Evolutionary conservation across 2,797 vertebrate species (phyloP), one percentile per base, ranked within the genome.

Genomic region (Megalops cyprinoides): DNA sequence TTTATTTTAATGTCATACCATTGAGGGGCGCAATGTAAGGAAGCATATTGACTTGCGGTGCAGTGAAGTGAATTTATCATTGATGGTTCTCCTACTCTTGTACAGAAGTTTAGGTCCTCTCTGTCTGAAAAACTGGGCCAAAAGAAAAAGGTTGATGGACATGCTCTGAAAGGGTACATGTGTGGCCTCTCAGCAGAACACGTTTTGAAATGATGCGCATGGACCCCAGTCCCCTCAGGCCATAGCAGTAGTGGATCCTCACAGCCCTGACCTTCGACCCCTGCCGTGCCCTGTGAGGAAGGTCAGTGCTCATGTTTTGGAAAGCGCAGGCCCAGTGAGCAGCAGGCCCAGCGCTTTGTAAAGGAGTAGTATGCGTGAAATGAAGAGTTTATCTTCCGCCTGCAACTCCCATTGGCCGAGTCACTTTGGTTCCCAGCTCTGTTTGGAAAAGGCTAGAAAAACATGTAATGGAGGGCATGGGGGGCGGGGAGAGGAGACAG

Each of bases 351-450:
- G 37, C 81, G 20, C 67, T 71, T 92, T 93, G 91, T 92, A 81
- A 89, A 86, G 90, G 87, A 90, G 86, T 91, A 91, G 86, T 91
- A 93, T 93, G 94, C 90, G 87, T 90, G 91, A 94, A 94, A 90
- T 0, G 37, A 93, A 89, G 87, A 89, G 87, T 93, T 96, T 94
- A 87, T 92, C 91, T 88, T 92, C 86, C 85, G 91, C 90, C 79
- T 83, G 53, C 88, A 92, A 20, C 90, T 90, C 89, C 89, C 89
- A 88, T 88, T 87, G 78, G 83, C 90, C 91, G 90, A 89, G 90
- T 90, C 89, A 20, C 37, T 23, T 90, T 91, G 89, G 89, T 92
- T 91, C 90, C 90, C 90, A 93, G 87, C 87, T 37, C 83, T 86
- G 89, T 92, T 94, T 92, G 84, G 84, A 93, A 87, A 90, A 88